Conservation (phyloP, 2,797 vertebrate genomes). For the Rhincodon typus region DNA sequence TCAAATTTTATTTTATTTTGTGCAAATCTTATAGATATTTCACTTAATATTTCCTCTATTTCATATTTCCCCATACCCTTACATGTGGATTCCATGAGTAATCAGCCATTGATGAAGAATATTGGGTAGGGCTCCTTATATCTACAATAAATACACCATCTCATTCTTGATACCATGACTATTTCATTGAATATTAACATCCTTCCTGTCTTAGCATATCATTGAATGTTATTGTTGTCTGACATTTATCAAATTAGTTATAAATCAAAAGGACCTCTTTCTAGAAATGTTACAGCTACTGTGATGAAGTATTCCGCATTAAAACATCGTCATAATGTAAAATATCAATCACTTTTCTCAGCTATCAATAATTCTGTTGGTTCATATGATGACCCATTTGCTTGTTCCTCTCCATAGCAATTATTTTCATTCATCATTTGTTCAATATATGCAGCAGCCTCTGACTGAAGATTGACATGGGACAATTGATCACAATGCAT, state of each 20-base stretch:
- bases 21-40: not conserved
- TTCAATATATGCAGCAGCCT: no score
- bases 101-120: not conserved
- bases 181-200: not conserved
- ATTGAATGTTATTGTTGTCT: not conserved
- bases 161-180: not conserved
- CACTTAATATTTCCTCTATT: not conserved
- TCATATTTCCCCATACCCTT: not conserved
- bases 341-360: not conserved
- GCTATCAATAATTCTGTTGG: not conserved
- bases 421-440: not conserved
- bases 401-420: not conserved
- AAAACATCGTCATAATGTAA: not conserved
- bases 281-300: not conserved
- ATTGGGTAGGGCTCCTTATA: not conserved
- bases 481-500: not conserved
- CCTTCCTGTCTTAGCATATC: not conserved
- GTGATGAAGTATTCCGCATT: not conserved
- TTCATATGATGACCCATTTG: not conserved
- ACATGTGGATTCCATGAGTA: not conserved
- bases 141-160: not conserved
- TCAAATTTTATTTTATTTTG: not conserved
- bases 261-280: not conserved
- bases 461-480: no score
- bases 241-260: not conserved